phyloP scores from a whole-genome alignment of 2,113 vertebrate species.

The Gambusia holbrooki region DNA sequence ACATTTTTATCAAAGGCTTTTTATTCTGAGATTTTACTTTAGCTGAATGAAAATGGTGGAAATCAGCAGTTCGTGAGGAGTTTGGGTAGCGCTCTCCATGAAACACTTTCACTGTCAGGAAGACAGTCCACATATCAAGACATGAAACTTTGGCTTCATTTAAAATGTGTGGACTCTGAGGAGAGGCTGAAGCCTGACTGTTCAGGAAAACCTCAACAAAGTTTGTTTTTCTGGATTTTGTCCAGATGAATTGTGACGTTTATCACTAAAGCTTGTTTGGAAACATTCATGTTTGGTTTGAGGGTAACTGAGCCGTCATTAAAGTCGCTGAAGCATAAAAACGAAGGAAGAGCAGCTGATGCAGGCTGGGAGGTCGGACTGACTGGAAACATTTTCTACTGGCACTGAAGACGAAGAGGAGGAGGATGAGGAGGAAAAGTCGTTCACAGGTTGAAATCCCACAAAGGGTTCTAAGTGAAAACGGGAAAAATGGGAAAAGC shows the following conservation, averaged over 20 bases:
- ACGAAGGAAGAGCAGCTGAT: background rate
- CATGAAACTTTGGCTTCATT: too few relatives aligned
- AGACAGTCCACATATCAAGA: too few relatives aligned
- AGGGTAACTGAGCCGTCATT: background rate
- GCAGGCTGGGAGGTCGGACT: conserved; percentile 14
- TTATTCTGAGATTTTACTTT: too few relatives aligned
- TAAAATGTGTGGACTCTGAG: too few relatives aligned
- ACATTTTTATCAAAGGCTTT: too few relatives aligned
- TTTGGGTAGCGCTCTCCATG: too few relatives aligned
- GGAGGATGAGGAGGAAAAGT: too few relatives aligned
- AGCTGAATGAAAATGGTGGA: too few relatives aligned
- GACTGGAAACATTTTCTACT: conserved; percentile 47
- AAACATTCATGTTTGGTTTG: background rate
- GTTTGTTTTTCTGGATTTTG: background rate
- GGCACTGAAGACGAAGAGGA: conserved; percentile 9
- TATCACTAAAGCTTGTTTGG: background rate
- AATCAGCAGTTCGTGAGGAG: too few relatives aligned
- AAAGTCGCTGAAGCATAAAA: background rate
- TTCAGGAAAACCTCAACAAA: too few relatives aligned
- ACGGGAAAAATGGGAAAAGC: conserved; percentile 50
- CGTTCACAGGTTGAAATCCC: conserved; percentile 49
- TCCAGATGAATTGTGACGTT: background rate
- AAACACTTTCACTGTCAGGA: too few relatives aligned
- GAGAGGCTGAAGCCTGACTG: too few relatives aligned
- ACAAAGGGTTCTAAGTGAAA: conserved; percentile 49